These are phyloP conservation scores for Steatocranus sp. DNA, from an alignment of 2,797 vertebrate species.

Conservation along the genomic window DNA sequence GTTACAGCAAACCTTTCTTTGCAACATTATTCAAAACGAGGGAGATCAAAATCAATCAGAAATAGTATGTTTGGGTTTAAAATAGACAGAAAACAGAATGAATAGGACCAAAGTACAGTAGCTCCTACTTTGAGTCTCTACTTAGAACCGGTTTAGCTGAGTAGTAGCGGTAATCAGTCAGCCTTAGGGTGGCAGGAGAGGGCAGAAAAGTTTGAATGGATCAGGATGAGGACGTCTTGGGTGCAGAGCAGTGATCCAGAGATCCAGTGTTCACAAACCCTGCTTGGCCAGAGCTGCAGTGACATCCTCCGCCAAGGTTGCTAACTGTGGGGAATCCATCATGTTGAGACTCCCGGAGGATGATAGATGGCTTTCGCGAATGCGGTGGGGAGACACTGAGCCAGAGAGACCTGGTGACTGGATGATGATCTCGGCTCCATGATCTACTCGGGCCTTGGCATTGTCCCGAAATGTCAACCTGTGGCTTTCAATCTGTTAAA, in stretches of 20 bases:
- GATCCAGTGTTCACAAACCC: slow-evolving; percentile 89
- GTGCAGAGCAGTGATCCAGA: neutral
- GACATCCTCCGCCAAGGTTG: slow-evolving; percentile 95
- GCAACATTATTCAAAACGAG: slow-evolving; percentile 61
- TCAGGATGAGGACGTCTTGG: neutral
- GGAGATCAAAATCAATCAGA: slow-evolving; percentile 57
- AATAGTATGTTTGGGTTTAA: slow-evolving; percentile 61
- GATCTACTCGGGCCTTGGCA: slow-evolving; percentile 91
- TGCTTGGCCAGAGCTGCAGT: slow-evolving; percentile 97
- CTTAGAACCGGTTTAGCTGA: slow-evolving; percentile 37
- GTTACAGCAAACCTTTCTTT: slow-evolving; percentile 59
- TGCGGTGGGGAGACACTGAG: slow-evolving; percentile 85
- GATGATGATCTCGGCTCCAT: slow-evolving; percentile 88
- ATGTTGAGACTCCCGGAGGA: slow-evolving; percentile 97
- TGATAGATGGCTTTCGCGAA: slow-evolving; percentile 87
- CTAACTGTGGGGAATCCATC: slow-evolving; percentile 92
- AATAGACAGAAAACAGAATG: slow-evolving; percentile 49
- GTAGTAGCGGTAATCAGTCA: neutral
- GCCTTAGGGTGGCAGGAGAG: slow-evolving; percentile 43
- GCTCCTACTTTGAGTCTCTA: slow-evolving; percentile 64
- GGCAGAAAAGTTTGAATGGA: slow-evolving; percentile 36
- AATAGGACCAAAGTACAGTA: slow-evolving; percentile 57
- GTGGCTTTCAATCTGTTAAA: slow-evolving; percentile 92
- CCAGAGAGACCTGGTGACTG: slow-evolving; percentile 88
- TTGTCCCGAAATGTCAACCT: slow-evolving; percentile 89